A percentile compares a stretch with the other conserved stretches of the same genome.
phyloP scores from a whole-genome alignment of 2,888 invertebrate species.

The Stenodema calcarata region DNA sequence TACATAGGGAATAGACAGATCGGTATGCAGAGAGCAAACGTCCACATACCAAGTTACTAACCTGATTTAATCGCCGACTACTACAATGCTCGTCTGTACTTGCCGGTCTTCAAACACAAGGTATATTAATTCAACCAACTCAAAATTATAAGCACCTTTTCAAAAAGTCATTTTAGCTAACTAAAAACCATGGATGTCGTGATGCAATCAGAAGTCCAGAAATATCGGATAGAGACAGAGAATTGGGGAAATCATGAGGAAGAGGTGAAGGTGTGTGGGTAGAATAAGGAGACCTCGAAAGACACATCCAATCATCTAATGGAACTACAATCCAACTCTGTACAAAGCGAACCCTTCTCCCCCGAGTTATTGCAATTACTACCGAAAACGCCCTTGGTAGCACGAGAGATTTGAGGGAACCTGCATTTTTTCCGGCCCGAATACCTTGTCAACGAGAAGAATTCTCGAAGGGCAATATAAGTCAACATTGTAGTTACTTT shows the following conservation, averaged over 20 bases:
- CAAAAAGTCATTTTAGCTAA: too few relatives aligned
- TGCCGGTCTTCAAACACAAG: too few relatives aligned
- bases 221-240: too few relatives aligned
- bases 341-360: not conserved
- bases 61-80: too few relatives aligned
- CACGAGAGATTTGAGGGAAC: not conserved
- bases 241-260: not conserved
- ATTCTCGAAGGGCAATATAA: not conserved
- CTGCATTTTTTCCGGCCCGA: not conserved
- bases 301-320: conserved; percentile 28
- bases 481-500: not conserved
- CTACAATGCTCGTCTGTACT: too few relatives aligned
- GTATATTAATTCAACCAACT: too few relatives aligned
- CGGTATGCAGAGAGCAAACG: too few relatives aligned
- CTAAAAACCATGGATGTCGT: too few relatives aligned
- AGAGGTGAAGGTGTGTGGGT: not conserved
- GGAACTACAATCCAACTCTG: not conserved
- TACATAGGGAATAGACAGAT: too few relatives aligned
- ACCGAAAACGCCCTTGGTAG: not conserved
- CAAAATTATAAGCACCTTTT: too few relatives aligned
- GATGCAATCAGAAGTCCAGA: too few relatives aligned
- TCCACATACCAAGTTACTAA: too few relatives aligned
- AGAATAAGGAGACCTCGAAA: not conserved
- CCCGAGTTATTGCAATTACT: not conserved
- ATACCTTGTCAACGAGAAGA: not conserved